A percentile compares a stretch with the other conserved stretches of the same genome.
These are phyloP conservation scores for Leptarthrus brevirostris DNA, from an alignment of 2,888 invertebrate genomes.

Conservation along the genomic window DNA sequence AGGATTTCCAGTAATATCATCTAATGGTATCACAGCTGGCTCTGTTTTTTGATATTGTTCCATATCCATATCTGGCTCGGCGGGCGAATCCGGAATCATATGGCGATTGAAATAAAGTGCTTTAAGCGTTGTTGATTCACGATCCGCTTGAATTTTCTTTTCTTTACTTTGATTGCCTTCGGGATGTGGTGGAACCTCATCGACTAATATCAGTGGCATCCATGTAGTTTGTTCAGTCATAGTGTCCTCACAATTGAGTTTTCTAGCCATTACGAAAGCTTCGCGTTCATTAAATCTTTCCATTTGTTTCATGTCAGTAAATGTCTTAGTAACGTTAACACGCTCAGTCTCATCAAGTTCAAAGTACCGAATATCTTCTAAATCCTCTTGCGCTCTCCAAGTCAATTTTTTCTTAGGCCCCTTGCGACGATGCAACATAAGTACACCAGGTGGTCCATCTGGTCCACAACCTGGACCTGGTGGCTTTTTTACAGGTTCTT, in stretches of 20 bases:
- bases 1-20: slow-evolving; percentile 86
- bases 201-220: slow-evolving; percentile 78
- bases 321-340: slow-evolving; percentile 92
- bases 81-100: slow-evolving; percentile 87
- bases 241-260: slow-evolving; percentile 79
- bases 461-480: slow-evolving; percentile 67
- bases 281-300: slow-evolving; percentile 89
- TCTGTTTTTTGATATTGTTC: slow-evolving; percentile 82
- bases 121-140: slow-evolving; percentile 86
- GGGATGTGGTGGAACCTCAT: slow-evolving; percentile 74
- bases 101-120: slow-evolving; percentile 83
- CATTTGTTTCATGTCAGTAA: slow-evolving; percentile 91
- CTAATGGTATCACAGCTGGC: slow-evolving; percentile 86
- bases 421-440: slow-evolving; percentile 77
- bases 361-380: slow-evolving; percentile 88
- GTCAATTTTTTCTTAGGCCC: slow-evolving; percentile 83
- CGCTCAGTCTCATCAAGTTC: slow-evolving; percentile 96
- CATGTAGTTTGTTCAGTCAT: slow-evolving; percentile 87
- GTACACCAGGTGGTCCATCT: slow-evolving; percentile 79
- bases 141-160: slow-evolving; percentile 85
- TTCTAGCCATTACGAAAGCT: slow-evolving; percentile 81
- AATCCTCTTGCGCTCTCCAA: slow-evolving; percentile 83
- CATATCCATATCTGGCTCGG: slow-evolving; percentile 87
- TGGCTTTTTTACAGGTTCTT: slow-evolving; percentile 56
- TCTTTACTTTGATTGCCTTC: slow-evolving; percentile 86